Conservation (phyloP, 2,888 invertebrate genomes). For the Pollenia labialis region DNA sequence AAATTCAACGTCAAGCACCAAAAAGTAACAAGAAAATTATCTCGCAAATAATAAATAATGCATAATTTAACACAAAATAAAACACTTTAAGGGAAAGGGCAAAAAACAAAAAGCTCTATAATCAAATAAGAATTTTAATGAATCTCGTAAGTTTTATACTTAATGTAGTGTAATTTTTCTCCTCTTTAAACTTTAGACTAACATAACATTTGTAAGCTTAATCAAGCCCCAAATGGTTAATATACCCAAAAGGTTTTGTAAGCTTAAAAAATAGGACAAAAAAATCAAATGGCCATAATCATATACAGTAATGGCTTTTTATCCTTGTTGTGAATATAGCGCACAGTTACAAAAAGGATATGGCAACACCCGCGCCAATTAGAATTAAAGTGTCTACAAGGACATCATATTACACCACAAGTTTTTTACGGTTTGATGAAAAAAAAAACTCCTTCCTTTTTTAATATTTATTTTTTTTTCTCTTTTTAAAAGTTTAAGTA, state of each 20-base stretch:
- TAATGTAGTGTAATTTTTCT: not conserved
- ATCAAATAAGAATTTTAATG: conserved; percentile 57
- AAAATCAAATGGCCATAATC: conserved; percentile 38
- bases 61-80: conserved; percentile 36
- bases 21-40: not conserved
- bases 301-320: conserved; percentile 56
- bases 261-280: not conserved
- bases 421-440: not conserved
- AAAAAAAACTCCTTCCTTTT: conserved; percentile 15
- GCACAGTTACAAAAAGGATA: not conserved
- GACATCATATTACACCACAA: conserved; percentile 48
- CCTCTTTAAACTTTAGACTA: not conserved
- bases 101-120: not conserved
- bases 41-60: conserved; percentile 52
- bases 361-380: conserved; percentile 59
- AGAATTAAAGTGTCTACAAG: conserved; percentile 68
- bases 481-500: conserved; percentile 21
- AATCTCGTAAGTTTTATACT: conserved; percentile 52
- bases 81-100: not conserved
- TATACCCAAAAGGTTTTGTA: conserved; percentile 49
- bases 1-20: not conserved
- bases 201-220: not conserved
- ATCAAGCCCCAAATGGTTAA: conserved; percentile 45
- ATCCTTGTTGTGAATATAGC: conserved; percentile 12
- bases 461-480: not conserved